Evolutionary conservation across 2,888 invertebrate species (phyloP).

Genomic region (Cheilosia pagana): DNA sequence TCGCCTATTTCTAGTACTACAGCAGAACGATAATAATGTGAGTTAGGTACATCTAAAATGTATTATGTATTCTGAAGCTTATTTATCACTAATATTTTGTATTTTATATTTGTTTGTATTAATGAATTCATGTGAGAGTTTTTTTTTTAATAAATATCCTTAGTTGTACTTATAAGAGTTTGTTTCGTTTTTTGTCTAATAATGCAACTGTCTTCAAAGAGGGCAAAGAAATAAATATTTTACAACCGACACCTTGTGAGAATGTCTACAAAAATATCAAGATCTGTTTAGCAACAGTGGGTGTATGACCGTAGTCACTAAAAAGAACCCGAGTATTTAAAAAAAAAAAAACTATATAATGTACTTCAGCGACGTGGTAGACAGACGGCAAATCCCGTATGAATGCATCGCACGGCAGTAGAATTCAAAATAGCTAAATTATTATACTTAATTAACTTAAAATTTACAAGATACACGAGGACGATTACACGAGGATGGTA

Average conservation of each 20-base stretch:
- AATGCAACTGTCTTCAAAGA: constrained; percentile 40
- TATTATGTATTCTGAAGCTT: constrained; percentile 22
- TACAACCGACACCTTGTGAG: constrained; percentile 57
- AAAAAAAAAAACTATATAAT: not conserved
- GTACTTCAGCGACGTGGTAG: constrained; percentile 24
- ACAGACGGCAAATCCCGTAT: constrained; percentile 14
- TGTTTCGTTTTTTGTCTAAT: constrained; percentile 19
- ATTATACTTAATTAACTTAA: constrained; percentile 66
- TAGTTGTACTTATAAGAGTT: constrained; percentile 43
- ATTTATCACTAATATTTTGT: constrained; percentile 36
- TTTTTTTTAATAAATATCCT: constrained; percentile 60
- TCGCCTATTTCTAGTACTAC: not conserved
- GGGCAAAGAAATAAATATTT: constrained; percentile 42
- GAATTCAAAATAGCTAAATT: constrained; percentile 30
- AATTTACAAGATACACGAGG: constrained; percentile 58
- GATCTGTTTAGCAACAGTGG: no score
- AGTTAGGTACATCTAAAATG: constrained; percentile 23
- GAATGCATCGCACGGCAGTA: constrained; percentile 62
- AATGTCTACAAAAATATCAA: constrained; percentile 1
- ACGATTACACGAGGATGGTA: constrained; percentile 28
- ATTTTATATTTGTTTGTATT: constrained; percentile 21
- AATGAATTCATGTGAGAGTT: constrained; percentile 45
- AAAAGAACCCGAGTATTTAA: not conserved
- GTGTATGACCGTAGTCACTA: not conserved
- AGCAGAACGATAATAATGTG: constrained; percentile 1